Evolutionary conservation across 2,113 vertebrate species (phyloP), one percentile per base, ranked within the genome.

Genomic region (Sinocyclocheilus rhinocerous): DNA sequence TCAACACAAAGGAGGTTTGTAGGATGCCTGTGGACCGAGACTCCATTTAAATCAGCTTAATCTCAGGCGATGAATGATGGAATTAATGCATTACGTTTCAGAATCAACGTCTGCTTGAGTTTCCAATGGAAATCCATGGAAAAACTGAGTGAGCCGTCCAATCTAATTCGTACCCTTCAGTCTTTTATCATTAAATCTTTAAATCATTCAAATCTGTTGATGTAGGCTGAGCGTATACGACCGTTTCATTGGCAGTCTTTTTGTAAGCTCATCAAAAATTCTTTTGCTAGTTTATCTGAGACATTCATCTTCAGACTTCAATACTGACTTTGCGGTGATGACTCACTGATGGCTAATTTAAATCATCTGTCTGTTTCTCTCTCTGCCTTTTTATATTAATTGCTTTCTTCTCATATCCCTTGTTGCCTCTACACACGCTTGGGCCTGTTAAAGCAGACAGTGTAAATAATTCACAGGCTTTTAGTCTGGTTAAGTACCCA

Each of bases 401-500:
- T 33, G 79, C 85, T 81, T 81, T 88, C 84, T 86, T 85, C 80
- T 73, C 88, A 57, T 65, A 80, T 88, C 65, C 15, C 84, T 84
- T 88, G 76, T 89, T 85, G 77, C 73, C 59, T 52, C 70, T 39
- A 6, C 39, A 69, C 69, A 69, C 69, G 65, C 72, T 18, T 4
- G 4, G 65, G 57, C 86, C 12, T 12, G 72, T 76, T 80, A 80
- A 76, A 89, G 63, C 87, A 67, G n/a, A 18, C 16, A 26, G 88
- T 83, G 89, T 93, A 89, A 93, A 92, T 92, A 92, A 93, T 93
- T 87, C 77, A 91, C 85, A 6, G 33, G 81, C 85, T 81, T 88
- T 88, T 55, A 42, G 87, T 84, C 78, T 86, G 80, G 86, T 89
- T 89, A 90, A 91, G 89, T 87, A 87, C 86, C 73, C 84, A 69